Percentiles rank a stretch among this genome's conserved stretches.
These are phyloP conservation scores for Pipistrellus nathusii DNA, from an alignment of 2,797 vertebrate genomes.

Conservation along the genomic window DNA sequence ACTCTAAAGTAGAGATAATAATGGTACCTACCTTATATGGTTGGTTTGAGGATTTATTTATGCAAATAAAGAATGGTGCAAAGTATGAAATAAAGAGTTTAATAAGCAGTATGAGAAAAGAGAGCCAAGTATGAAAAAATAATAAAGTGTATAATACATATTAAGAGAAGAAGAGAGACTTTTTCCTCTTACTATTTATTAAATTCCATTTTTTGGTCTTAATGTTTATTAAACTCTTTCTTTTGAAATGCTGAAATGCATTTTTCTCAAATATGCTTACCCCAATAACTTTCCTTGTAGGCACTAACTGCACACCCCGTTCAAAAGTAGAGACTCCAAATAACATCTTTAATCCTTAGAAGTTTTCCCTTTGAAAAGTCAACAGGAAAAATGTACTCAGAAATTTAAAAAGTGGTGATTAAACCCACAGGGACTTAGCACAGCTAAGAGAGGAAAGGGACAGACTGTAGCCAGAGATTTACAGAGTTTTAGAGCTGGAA, in stretches of 20 bases:
- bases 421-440: not conserved
- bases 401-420: conserved; percentile 40
- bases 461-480: not conserved
- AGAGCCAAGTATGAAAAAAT: not conserved
- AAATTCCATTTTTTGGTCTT: not conserved
- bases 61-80: not conserved
- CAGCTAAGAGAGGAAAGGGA: not conserved
- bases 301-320: not conserved
- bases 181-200: not conserved
- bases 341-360: not conserved
- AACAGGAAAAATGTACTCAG: not conserved
- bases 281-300: not conserved
- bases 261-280: not conserved
- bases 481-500: not conserved
- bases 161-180: not conserved
- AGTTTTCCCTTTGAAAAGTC: not conserved
- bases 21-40: not conserved
- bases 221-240: not conserved
- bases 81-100: not conserved
- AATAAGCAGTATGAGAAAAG: not conserved
- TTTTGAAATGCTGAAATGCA: not conserved
- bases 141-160: not conserved
- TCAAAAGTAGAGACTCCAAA: conserved; percentile 34
- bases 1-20: not conserved
- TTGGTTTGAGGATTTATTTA: not conserved